A percentile compares a stretch with the other conserved stretches of the same genome.
These are phyloP conservation scores for Drosophila peninsularis DNA, from an alignment of 2,888 invertebrate species.

Conservation along the genomic window DNA sequence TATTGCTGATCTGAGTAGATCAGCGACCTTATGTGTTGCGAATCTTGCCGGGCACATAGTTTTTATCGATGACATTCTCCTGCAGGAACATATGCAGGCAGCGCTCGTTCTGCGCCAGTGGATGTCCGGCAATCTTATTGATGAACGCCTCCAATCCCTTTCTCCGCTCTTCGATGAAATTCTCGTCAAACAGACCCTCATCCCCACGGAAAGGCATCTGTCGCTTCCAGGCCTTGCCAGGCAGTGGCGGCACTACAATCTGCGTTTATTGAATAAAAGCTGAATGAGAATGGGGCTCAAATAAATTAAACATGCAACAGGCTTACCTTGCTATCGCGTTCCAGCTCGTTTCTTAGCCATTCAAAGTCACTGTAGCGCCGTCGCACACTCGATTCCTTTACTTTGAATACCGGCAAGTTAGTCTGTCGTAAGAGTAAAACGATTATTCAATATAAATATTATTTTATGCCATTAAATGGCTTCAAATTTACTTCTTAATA, in stretches of 20 bases:
- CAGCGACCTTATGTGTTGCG: conserved; percentile 91
- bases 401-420: conserved; percentile 99
- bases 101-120: conserved; percentile 98
- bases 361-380: conserved; percentile 99
- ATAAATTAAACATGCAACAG: not conserved
- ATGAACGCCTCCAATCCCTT: conserved; percentile 99
- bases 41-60: conserved; percentile 99
- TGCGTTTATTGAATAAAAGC: conserved; percentile 80
- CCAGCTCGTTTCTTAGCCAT: conserved; percentile 99
- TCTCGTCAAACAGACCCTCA: conserved; percentile 99
- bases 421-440: conserved; percentile 88
- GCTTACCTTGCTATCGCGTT: conserved; percentile 98
- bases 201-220: conserved; percentile 99
- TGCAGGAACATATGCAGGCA: conserved; percentile 99
- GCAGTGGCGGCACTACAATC: conserved; percentile 99
- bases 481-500: not conserved
- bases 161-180: conserved; percentile 99
- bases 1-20: not conserved
- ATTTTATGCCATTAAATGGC: not conserved
- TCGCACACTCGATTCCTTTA: conserved; percentile 98
- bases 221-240: conserved; percentile 99
- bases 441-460: conserved; percentile 15
- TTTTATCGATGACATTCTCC: conserved; percentile 98
- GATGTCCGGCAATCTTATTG: conserved; percentile 99
- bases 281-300: not conserved